Evolutionary conservation across 1,140 invertebrate genomes (phyloP), one percentile per base, ranked within the genome.

Genomic region (Bombus difficillimus): DNA sequence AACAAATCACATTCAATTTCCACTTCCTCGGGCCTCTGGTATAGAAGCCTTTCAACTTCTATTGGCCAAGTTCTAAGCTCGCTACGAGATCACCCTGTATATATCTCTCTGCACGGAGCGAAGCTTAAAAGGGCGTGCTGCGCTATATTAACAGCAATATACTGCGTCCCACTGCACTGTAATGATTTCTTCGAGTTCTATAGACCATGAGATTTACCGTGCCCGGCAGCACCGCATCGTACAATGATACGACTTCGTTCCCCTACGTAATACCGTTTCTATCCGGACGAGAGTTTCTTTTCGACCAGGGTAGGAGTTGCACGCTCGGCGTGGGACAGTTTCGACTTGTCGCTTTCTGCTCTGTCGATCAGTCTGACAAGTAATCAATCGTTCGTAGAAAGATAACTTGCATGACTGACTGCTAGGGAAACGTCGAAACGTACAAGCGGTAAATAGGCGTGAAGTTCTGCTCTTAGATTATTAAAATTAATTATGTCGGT

Each of bases 171-270:
- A 62, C 47, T 53, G 47, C 62, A 62, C 28, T 79, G 86, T 92
- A 92, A 93, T 92, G 91, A 93, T 92, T 92, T 92, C 91, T 92
- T 92, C 88, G 86, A 86, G 81, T 85, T 88, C 34, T 92, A 88
- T 78, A 85, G 83, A 84, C 87, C 41, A 77, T 74, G 88, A 93
- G 91, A 93, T 92, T 92, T 92, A 93, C 91, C 62, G 85, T 89
- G 89, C 86, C 90, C 88, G 83, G 89, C 86, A 90, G 88, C 90
- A 76, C 72, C 71, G 78, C 74, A 75, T 43, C 37, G 76, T 22
- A 72, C 83, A 85, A 71, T 85, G 83, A 85, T 72, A 80, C 83
- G 66, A 71, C 66, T 80, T 62, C 18, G 83, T 59, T 80, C 68
- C 64, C 75, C 74, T 34, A n/a, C n/a, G 77, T 76, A 77, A 77